Percentiles rank a stretch among this genome's conserved stretches.
Evolutionary conservation across 2,888 invertebrate species (phyloP).

Genomic region (Cynaeus angustus): DNA sequence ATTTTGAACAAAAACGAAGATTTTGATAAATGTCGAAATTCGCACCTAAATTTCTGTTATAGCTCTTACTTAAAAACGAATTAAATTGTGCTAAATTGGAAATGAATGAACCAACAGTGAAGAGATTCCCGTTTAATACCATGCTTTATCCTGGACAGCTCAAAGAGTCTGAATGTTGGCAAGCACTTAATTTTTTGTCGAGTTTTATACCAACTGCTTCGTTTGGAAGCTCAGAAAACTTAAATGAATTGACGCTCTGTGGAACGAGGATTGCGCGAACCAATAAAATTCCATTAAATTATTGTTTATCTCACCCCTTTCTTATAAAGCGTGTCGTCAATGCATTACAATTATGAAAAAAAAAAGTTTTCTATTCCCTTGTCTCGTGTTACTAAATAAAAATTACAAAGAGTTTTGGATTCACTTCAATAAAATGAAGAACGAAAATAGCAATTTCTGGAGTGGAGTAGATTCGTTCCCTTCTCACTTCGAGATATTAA

Average conservation of each 20-base stretch:
- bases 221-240: slow-evolving; percentile 6
- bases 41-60: too few species aligned
- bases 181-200: slow-evolving; percentile 24
- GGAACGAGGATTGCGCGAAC: slow-evolving; percentile 3
- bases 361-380: background rate
- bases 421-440: too few species aligned
- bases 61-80: too few species aligned
- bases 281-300: slow-evolving; percentile 13
- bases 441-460: slow-evolving; percentile 7
- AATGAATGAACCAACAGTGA: background rate
- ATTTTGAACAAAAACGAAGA: too few species aligned
- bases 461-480: background rate
- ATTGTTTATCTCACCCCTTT: slow-evolving; percentile 11
- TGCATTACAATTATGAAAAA: too few species aligned
- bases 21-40: too few species aligned
- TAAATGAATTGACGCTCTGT: slow-evolving; percentile 11
- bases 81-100: too few species aligned
- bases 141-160: slow-evolving; percentile 1
- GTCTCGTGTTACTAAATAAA: too few species aligned
- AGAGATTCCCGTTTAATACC: background rate
- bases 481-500: slow-evolving; percentile 3
- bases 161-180: slow-evolving; percentile 12
- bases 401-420: background rate
- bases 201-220: slow-evolving; percentile 3
- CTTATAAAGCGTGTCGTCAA: too few species aligned